phyloP scores from a whole-genome alignment of 2,797 vertebrate genomes.

The Clarias laeviceps region DNA sequence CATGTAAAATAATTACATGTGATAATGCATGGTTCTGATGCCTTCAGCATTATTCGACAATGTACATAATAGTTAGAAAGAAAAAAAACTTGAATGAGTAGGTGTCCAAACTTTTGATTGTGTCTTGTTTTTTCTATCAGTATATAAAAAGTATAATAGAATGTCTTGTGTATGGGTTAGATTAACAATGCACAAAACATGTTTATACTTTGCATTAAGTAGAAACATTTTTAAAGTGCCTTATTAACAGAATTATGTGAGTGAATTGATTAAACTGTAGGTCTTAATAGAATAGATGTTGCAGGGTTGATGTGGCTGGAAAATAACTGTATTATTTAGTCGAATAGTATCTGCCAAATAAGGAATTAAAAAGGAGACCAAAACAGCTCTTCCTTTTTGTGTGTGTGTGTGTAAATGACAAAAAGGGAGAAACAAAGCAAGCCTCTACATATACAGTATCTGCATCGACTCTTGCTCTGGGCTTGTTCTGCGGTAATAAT shows the following conservation, averaged over 20 bases:
- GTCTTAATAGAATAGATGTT: slow-evolving; percentile 39
- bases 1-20: too few species aligned
- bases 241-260: neutral
- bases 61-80: too few species aligned
- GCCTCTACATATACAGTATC: neutral
- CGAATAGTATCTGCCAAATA: slow-evolving; percentile 52
- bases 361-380: slow-evolving; percentile 55
- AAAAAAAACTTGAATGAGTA: too few species aligned
- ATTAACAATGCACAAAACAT: neutral
- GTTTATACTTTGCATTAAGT: neutral
- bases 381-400: neutral
- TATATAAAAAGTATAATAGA: neutral
- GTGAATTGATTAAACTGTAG: slow-evolving; percentile 51
- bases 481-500: slow-evolving; percentile 52
- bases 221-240: neutral
- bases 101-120: too few species aligned
- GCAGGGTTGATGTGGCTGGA: neutral
- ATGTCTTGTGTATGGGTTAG: neutral
- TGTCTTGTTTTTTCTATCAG: neutral
- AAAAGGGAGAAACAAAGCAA: neutral
- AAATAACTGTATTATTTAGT: neutral
- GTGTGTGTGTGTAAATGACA: neutral
- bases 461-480: slow-evolving; percentile 25
- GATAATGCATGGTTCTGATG: too few species aligned
- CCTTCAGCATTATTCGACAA: too few species aligned